phyloP scores from a whole-genome alignment of 2,888 invertebrate species.

The Hirtodrosophila histrioides region DNA sequence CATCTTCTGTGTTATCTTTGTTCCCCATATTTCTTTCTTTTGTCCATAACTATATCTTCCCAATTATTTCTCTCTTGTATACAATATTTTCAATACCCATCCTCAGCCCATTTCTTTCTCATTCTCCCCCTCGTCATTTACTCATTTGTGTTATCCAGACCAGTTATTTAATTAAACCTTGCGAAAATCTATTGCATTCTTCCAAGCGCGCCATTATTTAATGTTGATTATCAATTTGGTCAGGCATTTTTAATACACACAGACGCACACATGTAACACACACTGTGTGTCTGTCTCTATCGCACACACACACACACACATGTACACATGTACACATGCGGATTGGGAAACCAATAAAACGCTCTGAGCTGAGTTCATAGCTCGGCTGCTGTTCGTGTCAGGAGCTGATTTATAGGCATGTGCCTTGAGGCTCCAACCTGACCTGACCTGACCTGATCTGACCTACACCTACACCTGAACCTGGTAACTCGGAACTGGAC shows the following conservation, averaged over 20 bases:
- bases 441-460: constrained; percentile 1
- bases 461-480: constrained; percentile 12
- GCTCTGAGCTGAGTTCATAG: constrained; percentile 38
- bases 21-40: too few relatives aligned
- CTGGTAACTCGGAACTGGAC: constrained; percentile 24
- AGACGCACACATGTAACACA: background rate
- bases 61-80: too few relatives aligned
- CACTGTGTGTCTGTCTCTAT: constrained; percentile 12
- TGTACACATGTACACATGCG: background rate
- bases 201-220: constrained; percentile 36
- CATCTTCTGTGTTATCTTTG: too few relatives aligned
- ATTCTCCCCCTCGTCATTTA: background rate
- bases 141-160: background rate
- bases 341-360: constrained; percentile 47
- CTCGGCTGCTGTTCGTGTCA: constrained; percentile 26
- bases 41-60: too few relatives aligned
- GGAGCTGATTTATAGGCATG: constrained; percentile 64
- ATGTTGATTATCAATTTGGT: constrained; percentile 51
- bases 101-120: background rate
- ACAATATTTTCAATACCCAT: too few relatives aligned
- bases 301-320: constrained; percentile 1
- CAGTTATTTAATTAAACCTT: constrained; percentile 49
- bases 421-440: constrained; percentile 33
- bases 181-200: constrained; percentile 30
- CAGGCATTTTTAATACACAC: constrained; percentile 31